These are phyloP conservation scores for Oligia latruncula DNA, from an alignment of 2,888 invertebrate genomes.

Conservation along the genomic window DNA sequence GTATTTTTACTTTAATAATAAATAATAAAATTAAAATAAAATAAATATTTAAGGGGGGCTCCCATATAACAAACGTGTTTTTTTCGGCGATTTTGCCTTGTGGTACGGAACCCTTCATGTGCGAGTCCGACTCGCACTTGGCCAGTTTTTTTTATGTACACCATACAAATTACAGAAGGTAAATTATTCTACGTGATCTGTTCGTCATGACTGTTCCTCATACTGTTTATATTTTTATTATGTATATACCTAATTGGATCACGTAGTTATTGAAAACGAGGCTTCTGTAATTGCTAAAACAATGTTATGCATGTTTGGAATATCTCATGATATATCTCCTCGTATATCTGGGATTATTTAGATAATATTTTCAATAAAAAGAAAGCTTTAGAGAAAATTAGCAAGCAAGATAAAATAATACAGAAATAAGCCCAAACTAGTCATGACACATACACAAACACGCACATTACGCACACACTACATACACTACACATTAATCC, in stretches of 20 bases:
- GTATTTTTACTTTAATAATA: too few relatives aligned
- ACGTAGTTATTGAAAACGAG: slow-evolving; percentile 54
- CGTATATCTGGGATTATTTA: not conserved
- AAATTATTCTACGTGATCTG: slow-evolving; percentile 25
- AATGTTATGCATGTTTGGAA: slow-evolving; percentile 38
- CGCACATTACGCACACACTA: too few relatives aligned
- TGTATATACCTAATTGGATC: slow-evolving; percentile 46
- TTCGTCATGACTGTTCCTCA: not conserved
- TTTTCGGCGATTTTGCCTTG: too few relatives aligned
- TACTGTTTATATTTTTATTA: slow-evolving; percentile 40
- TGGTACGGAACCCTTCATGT: too few relatives aligned
- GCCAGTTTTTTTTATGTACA: too few relatives aligned
- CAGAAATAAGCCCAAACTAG: not conserved
- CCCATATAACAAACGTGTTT: too few relatives aligned
- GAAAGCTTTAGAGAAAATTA: not conserved
- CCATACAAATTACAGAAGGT: not conserved
- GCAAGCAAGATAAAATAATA: not conserved
- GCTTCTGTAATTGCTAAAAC: slow-evolving; percentile 34
- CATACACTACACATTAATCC: too few relatives aligned
- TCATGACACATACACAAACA: too few relatives aligned
- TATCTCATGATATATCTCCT: slow-evolving; percentile 12
- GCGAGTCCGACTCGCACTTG: too few relatives aligned
- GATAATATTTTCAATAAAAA: not conserved
- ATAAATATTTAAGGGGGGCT: too few relatives aligned
- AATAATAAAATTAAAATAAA: too few relatives aligned